Evolutionary conservation across 2,888 invertebrate species (phyloP), one percentile per base, ranked within the genome.

Genomic region (Silvanus unidentatus): DNA sequence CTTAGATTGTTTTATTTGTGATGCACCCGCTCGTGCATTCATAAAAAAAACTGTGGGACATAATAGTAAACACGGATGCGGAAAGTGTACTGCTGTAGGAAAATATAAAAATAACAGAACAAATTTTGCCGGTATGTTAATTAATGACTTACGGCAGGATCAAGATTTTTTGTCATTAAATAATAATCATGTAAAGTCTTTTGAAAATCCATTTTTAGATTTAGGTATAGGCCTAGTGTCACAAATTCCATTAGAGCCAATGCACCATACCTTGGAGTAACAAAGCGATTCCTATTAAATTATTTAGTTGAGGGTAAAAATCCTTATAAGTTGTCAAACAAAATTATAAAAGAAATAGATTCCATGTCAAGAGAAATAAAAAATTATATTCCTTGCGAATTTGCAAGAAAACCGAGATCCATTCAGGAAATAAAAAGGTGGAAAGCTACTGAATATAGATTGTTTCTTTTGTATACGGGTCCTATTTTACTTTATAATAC

Each of bases 251-350:
- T 32, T 40, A 10, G 44, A 44, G 29, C 44, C 44, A 4, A 40
- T 44, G 40, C 44, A 44, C 41, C 41, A 35, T 44, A 35, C 15
- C 12, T 41, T 11, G 44, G 44, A n/a, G 44, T 44, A 14, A 36
- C 35, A 22, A 44, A 44, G 41, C 40, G 44, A 6, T 35, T 44
- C 11, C 16, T 44, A 30, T 5, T 37, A 41, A 40, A 44, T 35
- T 42, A 39, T 40, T 29, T 16, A 22, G 11, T 39, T 28, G 39
- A 43, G 22, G 35, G 35, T 16, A 43, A 43, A 34, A 16, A 11
- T 13, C 16, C 11, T 4, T 8, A 22, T 39, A 39, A 39, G 11
- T 39, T 39, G 6, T 16, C 12, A 3, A 3, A 39, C 6, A 22
- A 22, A 4, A 27, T 27, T 2, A 16, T 39, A 22, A 12, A 3